Evolutionary conservation across 2,113 vertebrate species (phyloP).

Genomic region (Machaerirhynchus nigripectus): DNA sequence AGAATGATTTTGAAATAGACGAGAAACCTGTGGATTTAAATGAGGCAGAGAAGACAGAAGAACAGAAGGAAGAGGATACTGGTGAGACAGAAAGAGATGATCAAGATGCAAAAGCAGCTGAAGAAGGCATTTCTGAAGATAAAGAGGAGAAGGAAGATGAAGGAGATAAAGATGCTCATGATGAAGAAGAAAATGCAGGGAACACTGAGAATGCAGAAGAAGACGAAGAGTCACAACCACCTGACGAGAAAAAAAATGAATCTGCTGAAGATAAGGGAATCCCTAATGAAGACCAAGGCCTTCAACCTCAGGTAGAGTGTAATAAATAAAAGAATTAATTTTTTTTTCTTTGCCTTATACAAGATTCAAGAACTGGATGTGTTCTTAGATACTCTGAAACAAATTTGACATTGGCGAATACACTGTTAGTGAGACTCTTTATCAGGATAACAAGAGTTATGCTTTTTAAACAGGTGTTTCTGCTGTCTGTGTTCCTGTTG

Average conservation of each 20-base stretch:
- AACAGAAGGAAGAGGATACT: constrained; percentile 53
- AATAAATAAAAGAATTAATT: background rate
- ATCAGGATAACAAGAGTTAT: background rate
- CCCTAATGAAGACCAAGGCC: constrained; percentile 70
- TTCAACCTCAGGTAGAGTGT: constrained; percentile 80
- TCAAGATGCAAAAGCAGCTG: constrained; percentile 33
- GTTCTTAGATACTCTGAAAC: background rate
- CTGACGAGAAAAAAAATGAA: constrained; percentile 58
- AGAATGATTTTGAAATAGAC: constrained; percentile 86
- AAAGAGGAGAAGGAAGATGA: constrained; percentile 57
- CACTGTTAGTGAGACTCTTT: background rate
- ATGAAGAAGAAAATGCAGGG: constrained; percentile 44
- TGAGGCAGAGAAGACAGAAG: constrained; percentile 67
- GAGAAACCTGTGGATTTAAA: constrained; percentile 75
- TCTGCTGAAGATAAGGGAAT: constrained; percentile 47
- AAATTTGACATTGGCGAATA: background rate
- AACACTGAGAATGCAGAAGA: constrained; percentile 44
- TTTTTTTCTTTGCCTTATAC: background rate
- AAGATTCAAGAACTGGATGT: background rate
- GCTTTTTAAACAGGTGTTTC: background rate
- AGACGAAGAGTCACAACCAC: constrained; percentile 50
- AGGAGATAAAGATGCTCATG: constrained; percentile 56
- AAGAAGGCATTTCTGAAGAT: constrained; percentile 61
- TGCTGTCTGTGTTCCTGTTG: background rate
- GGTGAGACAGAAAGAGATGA: constrained; percentile 18